phyloP scores from a whole-genome alignment of 2,797 vertebrate genomes.

The Halcyon badia region DNA sequence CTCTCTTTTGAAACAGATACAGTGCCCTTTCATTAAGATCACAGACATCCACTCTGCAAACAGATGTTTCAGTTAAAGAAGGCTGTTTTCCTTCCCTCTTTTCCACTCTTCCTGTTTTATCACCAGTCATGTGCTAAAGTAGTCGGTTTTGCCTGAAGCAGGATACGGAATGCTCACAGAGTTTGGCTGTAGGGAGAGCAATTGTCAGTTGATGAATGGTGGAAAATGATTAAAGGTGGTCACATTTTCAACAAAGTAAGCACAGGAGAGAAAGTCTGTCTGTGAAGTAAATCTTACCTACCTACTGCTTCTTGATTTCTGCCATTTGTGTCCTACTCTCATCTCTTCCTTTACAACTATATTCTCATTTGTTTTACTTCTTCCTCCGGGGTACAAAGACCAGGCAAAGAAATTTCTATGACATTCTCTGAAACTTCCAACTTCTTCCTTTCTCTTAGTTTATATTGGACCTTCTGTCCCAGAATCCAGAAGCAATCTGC shows the following conservation, averaged over 20 bases:
- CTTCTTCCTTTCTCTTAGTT: background rate
- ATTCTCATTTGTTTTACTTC: background rate
- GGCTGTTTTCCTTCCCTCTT: background rate
- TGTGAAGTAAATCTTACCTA: background rate
- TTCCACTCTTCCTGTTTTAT: background rate
- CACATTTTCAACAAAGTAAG: background rate
- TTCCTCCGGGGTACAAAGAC: background rate
- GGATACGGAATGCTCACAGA: background rate
- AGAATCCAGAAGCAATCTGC: background rate
- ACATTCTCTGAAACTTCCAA: background rate
- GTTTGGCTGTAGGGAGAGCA: background rate
- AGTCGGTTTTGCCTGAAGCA: background rate
- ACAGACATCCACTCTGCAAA: background rate
- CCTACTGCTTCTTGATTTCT: background rate
- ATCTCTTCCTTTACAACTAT: background rate
- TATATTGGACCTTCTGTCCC: background rate
- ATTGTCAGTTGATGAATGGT: background rate
- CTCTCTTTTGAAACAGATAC: background rate
- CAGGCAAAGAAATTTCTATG: background rate
- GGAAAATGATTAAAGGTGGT: background rate
- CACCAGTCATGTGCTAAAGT: background rate
- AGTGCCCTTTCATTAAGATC: background rate
- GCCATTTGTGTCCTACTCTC: background rate
- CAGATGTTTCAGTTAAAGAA: background rate
- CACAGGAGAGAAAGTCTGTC: background rate